Percentiles rank a stretch among this genome's conserved stretches.
These are phyloP conservation scores for Oligia latruncula DNA, from an alignment of 2,888 invertebrate species.

Conservation along the genomic window DNA sequence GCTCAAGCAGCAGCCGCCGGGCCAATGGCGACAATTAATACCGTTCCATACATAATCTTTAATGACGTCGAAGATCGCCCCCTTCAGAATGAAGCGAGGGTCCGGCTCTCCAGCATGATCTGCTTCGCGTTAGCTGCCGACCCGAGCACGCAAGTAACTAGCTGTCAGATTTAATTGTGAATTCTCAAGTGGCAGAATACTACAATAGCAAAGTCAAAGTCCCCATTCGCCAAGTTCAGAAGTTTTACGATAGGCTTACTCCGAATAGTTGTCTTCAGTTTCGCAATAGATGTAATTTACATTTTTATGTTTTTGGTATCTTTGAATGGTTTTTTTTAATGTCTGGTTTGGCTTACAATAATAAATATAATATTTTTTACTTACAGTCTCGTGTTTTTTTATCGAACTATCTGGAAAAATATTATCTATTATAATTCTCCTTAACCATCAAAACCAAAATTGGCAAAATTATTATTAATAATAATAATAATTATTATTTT, in stretches of 20 bases:
- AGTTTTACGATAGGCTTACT: slow-evolving; percentile 76
- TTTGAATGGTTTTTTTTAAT: no score
- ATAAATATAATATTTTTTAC: slow-evolving; percentile 31
- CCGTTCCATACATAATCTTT: slow-evolving; percentile 81
- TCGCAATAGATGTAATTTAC: slow-evolving; percentile 56
- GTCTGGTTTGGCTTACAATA: slow-evolving; percentile 31
- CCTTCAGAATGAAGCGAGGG: slow-evolving; percentile 69
- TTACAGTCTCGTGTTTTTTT: not conserved
- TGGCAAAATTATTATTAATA: no score
- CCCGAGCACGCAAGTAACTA: slow-evolving; percentile 73
- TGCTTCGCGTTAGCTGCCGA: slow-evolving; percentile 81
- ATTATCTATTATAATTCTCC: no score
- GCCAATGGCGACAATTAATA: slow-evolving; percentile 72
- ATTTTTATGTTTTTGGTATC: slow-evolving; percentile 42
- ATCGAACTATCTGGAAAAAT: not conserved
- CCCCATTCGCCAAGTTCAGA: slow-evolving; percentile 67
- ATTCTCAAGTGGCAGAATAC: slow-evolving; percentile 17
- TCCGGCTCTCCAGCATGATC: slow-evolving; percentile 73
- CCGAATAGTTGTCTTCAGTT: slow-evolving; percentile 58
- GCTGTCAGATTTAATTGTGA: slow-evolving; percentile 69
- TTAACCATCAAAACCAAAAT: no score
- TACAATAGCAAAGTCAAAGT: slow-evolving; percentile 39
- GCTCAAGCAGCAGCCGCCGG: slow-evolving; percentile 73
- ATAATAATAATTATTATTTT: no score
- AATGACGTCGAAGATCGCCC: slow-evolving; percentile 72